A percentile compares a stretch with the other conserved stretches of the same genome.
Evolutionary conservation across 2,113 vertebrate genomes (phyloP).

Genomic region (Ornithorhynchus anatinus): DNA sequence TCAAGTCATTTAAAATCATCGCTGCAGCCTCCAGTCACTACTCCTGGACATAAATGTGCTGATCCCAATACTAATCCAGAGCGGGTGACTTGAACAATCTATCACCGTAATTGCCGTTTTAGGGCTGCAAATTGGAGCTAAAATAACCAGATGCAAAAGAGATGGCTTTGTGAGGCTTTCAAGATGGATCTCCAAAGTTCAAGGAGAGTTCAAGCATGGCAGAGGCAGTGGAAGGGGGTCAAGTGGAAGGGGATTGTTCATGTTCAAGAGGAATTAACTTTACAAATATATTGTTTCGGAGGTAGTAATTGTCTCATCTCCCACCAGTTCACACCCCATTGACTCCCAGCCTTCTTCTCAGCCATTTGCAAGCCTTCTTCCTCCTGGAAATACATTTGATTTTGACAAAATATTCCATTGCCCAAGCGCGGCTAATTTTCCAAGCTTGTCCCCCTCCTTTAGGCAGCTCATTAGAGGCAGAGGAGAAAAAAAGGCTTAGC

Average conservation of each 20-base stretch:
- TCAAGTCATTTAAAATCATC: slow-evolving; percentile 87
- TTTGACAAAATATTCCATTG: slow-evolving; percentile 79
- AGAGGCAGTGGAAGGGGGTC: slow-evolving; percentile 83
- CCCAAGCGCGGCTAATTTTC: slow-evolving; percentile 70
- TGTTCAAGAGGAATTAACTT: slow-evolving; percentile 87
- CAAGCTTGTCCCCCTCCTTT: slow-evolving; percentile 51
- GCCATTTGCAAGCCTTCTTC: slow-evolving; percentile 76
- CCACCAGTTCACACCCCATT: slow-evolving; percentile 93
- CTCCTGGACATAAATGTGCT: slow-evolving; percentile 81
- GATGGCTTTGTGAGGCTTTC: slow-evolving; percentile 81
- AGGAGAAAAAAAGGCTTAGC: too few relatives aligned
- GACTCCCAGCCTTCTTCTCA: slow-evolving; percentile 83
- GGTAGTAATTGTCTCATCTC: slow-evolving; percentile 93
- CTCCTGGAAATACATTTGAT: slow-evolving; percentile 77
- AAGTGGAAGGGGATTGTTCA: slow-evolving; percentile 85
- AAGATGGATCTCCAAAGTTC: slow-evolving; percentile 88
- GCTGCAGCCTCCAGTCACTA: slow-evolving; percentile 77
- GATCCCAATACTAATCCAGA: slow-evolving; percentile 85
- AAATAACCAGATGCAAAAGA: slow-evolving; percentile 98
- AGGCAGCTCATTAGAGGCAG: too few relatives aligned
- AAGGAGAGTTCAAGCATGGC: slow-evolving; percentile 99
- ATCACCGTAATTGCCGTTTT: slow-evolving; percentile 96
- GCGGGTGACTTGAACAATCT: slow-evolving; percentile 86
- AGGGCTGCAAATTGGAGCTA: slow-evolving; percentile 93
- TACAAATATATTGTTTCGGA: slow-evolving; percentile 94